Evolutionary conservation across 1,140 invertebrate species (phyloP), one percentile per base, ranked within the genome.

Genomic region (Anagrus nilaparvatae): DNA sequence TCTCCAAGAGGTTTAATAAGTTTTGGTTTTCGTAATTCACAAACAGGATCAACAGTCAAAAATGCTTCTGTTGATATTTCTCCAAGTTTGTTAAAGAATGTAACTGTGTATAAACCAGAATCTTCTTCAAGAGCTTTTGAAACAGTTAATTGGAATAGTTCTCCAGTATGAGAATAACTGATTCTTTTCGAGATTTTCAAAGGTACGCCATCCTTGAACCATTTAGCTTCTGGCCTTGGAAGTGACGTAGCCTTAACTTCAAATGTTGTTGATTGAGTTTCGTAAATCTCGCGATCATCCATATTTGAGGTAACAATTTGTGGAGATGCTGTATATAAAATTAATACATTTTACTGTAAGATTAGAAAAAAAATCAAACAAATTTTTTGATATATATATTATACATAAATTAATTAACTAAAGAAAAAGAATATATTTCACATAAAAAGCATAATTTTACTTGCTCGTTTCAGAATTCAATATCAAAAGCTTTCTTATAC

Each of bases 221-320:
- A 92, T 53, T 77, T 78, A 4, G 77, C 81, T 29, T 78, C 77
- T 0, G 87, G 84, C 44, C 79, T 76, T 18, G 87, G 87, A 46
- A 77, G 67, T 16, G 83, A 85, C 20, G 66, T 71, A 5, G 79
- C 82, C 47, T 77, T 73, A 1, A 89, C 76, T 39, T 81, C 78
- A 56, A 84, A 88, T 27, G 70, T 71, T 9, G 80, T 68, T 3
- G 76, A 78, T 21, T 88, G 73, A 4, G 82, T 84, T 64, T 88
- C 84, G 61, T 75, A 87, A 14, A 78, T 76, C 43, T 78, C 76
- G 33, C 73, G 70, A 63, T 88, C 82, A 52, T 79, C 77, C 59
- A 91, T 74, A 49, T 75, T 78, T 41, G 78, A 76, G 49, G 77
- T 77, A 36, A 78, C 64, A 40, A 88, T 78, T 54, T 77, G 72